phyloP scores from a whole-genome alignment of 2,797 vertebrate genomes.

The Sebastes ruberrimus region DNA sequence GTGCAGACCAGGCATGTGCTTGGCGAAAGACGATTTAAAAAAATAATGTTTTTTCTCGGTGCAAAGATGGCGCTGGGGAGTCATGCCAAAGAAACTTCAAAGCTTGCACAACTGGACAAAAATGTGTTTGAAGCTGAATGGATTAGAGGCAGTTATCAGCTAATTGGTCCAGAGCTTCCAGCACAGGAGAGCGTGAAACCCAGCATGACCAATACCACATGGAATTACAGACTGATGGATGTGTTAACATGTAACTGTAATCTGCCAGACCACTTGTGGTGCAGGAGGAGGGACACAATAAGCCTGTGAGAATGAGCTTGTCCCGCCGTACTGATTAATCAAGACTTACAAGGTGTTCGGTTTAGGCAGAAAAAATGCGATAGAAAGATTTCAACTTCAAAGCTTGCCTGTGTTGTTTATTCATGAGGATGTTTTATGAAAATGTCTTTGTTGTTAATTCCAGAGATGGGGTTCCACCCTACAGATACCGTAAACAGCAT shows the following conservation, averaged over 20 bases:
- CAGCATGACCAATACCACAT: conserved; percentile 69
- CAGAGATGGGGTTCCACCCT: conserved; percentile 96
- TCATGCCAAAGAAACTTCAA: conserved; percentile 78
- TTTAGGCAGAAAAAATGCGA: conserved; percentile 31
- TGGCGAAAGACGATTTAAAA: conserved; percentile 57
- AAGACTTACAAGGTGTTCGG: conserved; percentile 37
- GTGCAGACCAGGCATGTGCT: conserved; percentile 63
- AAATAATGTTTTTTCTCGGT: conserved; percentile 24
- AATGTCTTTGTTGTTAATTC: conserved; percentile 70
- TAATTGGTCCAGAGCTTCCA: conserved; percentile 77
- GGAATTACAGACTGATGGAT: conserved; percentile 44
- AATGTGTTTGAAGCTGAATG: conserved; percentile 84
- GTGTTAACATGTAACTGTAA: conserved; percentile 50
- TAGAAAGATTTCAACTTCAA: conserved; percentile 49
- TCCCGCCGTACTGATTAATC: conserved; percentile 48
- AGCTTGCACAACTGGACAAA: conserved; percentile 79
- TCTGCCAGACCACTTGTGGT: conserved; percentile 55
- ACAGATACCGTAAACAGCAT: conserved; percentile 93
- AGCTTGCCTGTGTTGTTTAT: conserved; percentile 64
- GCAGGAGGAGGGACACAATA: conserved; percentile 31
- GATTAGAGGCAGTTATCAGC: conserved; percentile 85
- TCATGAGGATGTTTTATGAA: conserved; percentile 68
- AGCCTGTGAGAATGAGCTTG: conserved; percentile 40
- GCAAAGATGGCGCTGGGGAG: conserved; percentile 76
- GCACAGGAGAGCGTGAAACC: conserved; percentile 67